These are phyloP conservation scores for Peromyscus melanophrys DNA, from an alignment of 2,797 vertebrate genomes.

Conservation along the genomic window DNA sequence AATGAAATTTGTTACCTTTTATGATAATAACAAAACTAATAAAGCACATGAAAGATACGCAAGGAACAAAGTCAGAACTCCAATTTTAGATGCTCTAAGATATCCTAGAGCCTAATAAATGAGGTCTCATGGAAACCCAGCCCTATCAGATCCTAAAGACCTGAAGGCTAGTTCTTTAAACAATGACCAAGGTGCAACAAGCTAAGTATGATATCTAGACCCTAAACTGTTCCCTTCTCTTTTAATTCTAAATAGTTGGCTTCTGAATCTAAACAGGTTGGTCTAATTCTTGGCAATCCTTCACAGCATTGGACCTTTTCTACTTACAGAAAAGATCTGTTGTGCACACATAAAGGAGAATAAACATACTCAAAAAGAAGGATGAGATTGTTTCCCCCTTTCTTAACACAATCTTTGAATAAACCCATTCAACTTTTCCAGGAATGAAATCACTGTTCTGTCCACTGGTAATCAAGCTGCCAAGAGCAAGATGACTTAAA, in stretches of 20 bases:
- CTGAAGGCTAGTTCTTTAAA: slow-evolving; percentile 54
- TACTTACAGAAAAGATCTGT: slow-evolving; percentile 34
- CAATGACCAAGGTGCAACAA: slow-evolving; percentile 30
- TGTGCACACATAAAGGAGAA: slow-evolving; percentile 27
- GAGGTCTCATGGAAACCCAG: slow-evolving; percentile 29
- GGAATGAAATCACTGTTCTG: slow-evolving; percentile 49
- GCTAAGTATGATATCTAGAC: slow-evolving; percentile 29
- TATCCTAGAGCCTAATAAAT: slow-evolving; percentile 21
- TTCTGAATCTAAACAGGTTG: slow-evolving; percentile 62
- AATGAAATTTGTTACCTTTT: neutral
- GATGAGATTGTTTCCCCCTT: slow-evolving; percentile 32
- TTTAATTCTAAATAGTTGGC: slow-evolving; percentile 65
- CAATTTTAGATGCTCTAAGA: neutral
- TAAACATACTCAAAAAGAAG: slow-evolving; percentile 38
- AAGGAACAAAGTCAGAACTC: slow-evolving; percentile 43
- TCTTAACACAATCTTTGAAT: neutral
- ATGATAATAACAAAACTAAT: neutral
- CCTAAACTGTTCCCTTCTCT: slow-evolving; percentile 2
- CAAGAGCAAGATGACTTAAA: slow-evolving; percentile 48
- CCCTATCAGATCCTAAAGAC: slow-evolving; percentile 5
- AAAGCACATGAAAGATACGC: slow-evolving; percentile 27
- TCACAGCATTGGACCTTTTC: neutral
- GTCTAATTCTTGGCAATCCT: slow-evolving; percentile 61
- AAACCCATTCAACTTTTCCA: slow-evolving; percentile 29
- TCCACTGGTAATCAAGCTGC: slow-evolving; percentile 30